A percentile compares a stretch with the other conserved stretches of the same genome.
These are phyloP conservation scores for Stichopus horrens DNA, from an alignment of 53 echinoderm and acorn worm genomes.

Conservation along the genomic window DNA sequence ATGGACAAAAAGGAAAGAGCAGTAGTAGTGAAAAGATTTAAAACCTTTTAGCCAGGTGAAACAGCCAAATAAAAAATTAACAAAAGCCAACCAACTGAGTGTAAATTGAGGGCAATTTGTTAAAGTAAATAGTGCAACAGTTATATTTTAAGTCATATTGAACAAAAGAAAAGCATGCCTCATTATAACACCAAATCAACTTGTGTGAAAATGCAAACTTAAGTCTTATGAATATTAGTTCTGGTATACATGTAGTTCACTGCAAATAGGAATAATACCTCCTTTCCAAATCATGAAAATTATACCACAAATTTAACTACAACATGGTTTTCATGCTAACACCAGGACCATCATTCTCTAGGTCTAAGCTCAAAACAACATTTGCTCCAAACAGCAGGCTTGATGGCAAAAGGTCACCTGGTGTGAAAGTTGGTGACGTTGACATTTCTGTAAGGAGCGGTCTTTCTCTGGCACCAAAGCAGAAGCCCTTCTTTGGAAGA, in stretches of 20 bases:
- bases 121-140: too few species aligned
- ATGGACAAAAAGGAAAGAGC: too few species aligned
- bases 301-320: neutral
- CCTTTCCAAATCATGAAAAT: neutral
- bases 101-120: too few species aligned
- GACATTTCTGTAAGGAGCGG: constrained; percentile 85
- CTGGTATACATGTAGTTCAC: neutral
- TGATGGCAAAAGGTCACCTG: constrained; percentile 61
- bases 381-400: constrained; percentile 36
- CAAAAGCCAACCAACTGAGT: too few species aligned
- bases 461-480: constrained; percentile 99
- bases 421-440: constrained; percentile 77
- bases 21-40: too few species aligned
- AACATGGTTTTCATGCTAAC: constrained; percentile 13
- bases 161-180: neutral
- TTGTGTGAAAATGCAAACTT: too few species aligned
- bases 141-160: neutral
- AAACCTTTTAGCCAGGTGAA: too few species aligned
- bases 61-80: too few species aligned
- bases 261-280: neutral
- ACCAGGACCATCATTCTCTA: constrained; percentile 14
- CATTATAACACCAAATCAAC: neutral
- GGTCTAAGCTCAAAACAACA: constrained; percentile 4
- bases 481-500: constrained; percentile 98
- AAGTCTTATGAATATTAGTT: neutral